Evolutionary conservation across 1,140 invertebrate genomes (phyloP).

Genomic region (Drosophila pseudoananassae): DNA sequence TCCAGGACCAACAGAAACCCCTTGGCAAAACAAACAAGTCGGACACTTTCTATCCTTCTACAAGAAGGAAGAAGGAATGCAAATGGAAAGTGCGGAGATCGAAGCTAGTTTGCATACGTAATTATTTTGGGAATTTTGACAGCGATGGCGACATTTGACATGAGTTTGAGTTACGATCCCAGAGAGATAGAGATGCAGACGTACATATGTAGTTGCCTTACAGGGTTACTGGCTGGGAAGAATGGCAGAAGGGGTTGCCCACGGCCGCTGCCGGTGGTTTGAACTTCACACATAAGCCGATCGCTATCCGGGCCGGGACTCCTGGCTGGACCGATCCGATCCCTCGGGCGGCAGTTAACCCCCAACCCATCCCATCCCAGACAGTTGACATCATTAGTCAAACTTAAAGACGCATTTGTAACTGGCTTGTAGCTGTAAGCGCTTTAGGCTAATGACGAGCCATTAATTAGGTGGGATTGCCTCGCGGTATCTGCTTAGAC

Average conservation of each 20-base stretch:
- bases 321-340: background rate
- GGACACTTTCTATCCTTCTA: constrained; percentile 46
- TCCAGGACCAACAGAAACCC: constrained; percentile 14
- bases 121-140: constrained; percentile 78
- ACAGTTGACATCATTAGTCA: constrained; percentile 79
- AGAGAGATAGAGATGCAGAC: constrained; percentile 33
- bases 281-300: constrained; percentile 79
- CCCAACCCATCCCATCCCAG: constrained; percentile 10
- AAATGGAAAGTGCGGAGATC: constrained; percentile 26
- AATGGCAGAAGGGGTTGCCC: constrained; percentile 33
- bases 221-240: background rate
- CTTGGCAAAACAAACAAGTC: constrained; percentile 2
- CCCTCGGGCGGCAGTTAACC: constrained; percentile 31
- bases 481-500: background rate
- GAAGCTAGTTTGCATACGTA: constrained; percentile 78
- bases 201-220: too few relatives aligned
- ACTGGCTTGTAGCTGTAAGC: constrained; percentile 65
- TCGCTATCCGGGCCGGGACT: too few relatives aligned
- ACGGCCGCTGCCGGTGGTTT: constrained; percentile 52
- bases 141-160: constrained; percentile 80
- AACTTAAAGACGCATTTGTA: constrained; percentile 79
- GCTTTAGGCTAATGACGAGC: constrained; percentile 53
- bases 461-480: constrained; percentile 64
- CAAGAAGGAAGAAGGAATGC: constrained; percentile 20
- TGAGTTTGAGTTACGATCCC: constrained; percentile 77